Evolutionary conservation across 2,113 vertebrate genomes (phyloP).

Genomic region (Xyliphius kryptos): DNA sequence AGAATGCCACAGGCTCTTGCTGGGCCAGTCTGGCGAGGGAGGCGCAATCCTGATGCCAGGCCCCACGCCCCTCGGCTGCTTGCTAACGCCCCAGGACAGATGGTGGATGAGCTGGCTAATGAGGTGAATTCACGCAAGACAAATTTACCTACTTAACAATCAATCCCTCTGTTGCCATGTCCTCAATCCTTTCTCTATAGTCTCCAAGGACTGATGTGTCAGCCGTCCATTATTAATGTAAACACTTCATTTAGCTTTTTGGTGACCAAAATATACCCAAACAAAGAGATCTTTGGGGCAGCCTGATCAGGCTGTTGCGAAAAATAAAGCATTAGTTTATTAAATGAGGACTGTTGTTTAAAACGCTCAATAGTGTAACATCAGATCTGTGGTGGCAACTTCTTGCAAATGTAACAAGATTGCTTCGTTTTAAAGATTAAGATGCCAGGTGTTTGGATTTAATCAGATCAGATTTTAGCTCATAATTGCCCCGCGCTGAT

Average conservation of each 20-base stretch:
- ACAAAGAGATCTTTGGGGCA: background rate
- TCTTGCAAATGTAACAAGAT: no score
- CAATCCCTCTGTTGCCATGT: slow-evolving; percentile 37
- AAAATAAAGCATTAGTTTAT: no score
- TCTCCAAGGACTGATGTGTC: slow-evolving; percentile 16
- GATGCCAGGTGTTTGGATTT: no score
- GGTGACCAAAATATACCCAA: background rate
- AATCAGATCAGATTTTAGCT: no score
- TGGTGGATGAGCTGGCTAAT: slow-evolving; percentile 45
- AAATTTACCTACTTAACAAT: slow-evolving; percentile 47
- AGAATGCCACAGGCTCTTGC: slow-evolving; percentile 3
- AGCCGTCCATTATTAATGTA: slow-evolving; percentile 18
- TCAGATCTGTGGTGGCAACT: no score
- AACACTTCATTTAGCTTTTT: slow-evolving; percentile 1
- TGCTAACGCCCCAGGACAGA: slow-evolving; percentile 43
- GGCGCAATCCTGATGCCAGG: slow-evolving; percentile 24
- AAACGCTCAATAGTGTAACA: no score
- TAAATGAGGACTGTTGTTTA: no score
- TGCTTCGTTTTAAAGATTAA: no score
- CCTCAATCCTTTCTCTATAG: slow-evolving; percentile 38
- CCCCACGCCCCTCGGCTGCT: no score
- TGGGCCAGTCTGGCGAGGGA: slow-evolving; percentile 24
- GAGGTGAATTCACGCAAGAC: slow-evolving; percentile 42
- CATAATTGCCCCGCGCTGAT: no score
- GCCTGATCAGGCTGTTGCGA: background rate